Evolutionary conservation across 2,888 invertebrate species (phyloP).

Genomic region (Lepidonotus clava): DNA sequence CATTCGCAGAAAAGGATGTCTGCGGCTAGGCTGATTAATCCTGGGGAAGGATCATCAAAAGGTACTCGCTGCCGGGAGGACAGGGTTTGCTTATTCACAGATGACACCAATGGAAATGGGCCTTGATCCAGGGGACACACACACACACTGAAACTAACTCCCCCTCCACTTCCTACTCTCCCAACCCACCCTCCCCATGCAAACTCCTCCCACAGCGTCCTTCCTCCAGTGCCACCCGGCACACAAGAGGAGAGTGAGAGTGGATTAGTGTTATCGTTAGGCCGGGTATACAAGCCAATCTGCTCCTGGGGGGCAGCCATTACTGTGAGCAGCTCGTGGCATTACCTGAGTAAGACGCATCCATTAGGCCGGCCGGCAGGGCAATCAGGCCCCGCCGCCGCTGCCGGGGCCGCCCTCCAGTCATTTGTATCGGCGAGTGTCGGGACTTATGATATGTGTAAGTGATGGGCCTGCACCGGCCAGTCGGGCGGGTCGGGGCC

Average conservation of each 20-base stretch:
- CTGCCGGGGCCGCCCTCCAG: constrained; percentile 2
- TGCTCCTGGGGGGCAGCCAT: not conserved
- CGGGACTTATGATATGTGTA: constrained; percentile 43
- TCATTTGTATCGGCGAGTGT: not conserved
- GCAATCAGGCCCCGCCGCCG: constrained; percentile 9
- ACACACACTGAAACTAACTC: too few relatives aligned
- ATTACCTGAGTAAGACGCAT: constrained; percentile 26
- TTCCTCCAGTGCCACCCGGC: too few relatives aligned
- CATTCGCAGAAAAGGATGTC: not conserved
- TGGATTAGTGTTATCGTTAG: too few relatives aligned
- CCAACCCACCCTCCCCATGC: too few relatives aligned
- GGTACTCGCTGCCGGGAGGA: not conserved
- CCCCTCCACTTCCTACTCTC: too few relatives aligned
- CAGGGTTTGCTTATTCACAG: not conserved
- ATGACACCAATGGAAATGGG: not conserved
- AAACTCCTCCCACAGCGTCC: too few relatives aligned
- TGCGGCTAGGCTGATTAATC: not conserved
- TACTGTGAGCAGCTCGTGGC: not conserved
- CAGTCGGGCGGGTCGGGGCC: constrained; percentile 8
- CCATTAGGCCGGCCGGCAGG: constrained; percentile 40
- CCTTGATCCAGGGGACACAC: too few relatives aligned
- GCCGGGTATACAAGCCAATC: constrained; percentile 37
- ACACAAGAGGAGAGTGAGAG: too few relatives aligned
- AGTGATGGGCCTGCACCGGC: constrained; percentile 23
- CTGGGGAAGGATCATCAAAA: not conserved